Evolutionary conservation across 2,113 vertebrate genomes (phyloP), one percentile per base, ranked within the genome.

Genomic region (Ochotona princeps): DNA sequence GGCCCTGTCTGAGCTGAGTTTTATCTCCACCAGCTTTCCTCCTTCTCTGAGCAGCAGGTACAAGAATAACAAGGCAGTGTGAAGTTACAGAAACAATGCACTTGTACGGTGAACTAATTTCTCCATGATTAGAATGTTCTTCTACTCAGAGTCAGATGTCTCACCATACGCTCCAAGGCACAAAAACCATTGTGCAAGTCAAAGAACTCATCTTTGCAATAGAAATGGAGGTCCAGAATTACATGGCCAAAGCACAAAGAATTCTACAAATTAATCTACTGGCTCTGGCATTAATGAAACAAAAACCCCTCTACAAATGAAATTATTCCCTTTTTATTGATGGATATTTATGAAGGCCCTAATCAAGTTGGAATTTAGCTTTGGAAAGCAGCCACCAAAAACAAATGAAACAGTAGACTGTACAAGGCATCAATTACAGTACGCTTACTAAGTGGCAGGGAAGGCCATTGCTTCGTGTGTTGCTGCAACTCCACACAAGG

Each of bases 31-130:
- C 63, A 73, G 74, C 83, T 92, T 92, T 91, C 89, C 57, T 92
- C 96, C 87, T 84, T 63, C 87, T 87, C 90, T 95, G n/a, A 97
- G 96, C 87, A 98, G 96, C 95, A 93, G 92, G 93, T 94, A 65
- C 82, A 94, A 97, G 95, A 96, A 20, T 83, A 97, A 49, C 94
- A 79, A 96, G 95, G 88, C 61, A 49, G 38, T 84, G 63, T 81
- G 87, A 90, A 93, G 91, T 88, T 93, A 80, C 91, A 32, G 82
- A 93, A 98, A 96, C 66, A 82, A 83, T 23, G 35, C 13, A 63
- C 73, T 93, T 85, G 96, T 95, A 79, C 89, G 84, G 69, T 81
- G 84, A 90, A 7, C 94, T 94, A 87, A 87, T 90, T 93, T 94
- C 92, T 85, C 88, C 90, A 78, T 74, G 80, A 92, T 61, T 44